Evolutionary conservation across 2,113 vertebrate genomes (phyloP), one percentile per base, ranked within the genome.

Genomic region (Eupsittula cactorum): DNA sequence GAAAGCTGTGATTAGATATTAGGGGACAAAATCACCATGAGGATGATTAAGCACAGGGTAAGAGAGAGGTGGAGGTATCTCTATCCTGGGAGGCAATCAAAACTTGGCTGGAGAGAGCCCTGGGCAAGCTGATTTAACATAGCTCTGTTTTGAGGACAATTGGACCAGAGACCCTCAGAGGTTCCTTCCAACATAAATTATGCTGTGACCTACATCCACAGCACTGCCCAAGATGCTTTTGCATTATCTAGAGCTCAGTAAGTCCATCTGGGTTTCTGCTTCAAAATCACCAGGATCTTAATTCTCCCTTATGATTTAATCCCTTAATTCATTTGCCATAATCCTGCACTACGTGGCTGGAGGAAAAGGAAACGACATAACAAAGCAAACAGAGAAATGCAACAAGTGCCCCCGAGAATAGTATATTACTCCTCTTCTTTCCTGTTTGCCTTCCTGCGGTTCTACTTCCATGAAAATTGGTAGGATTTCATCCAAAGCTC

Each of bases 401-500:
- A 95, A 62, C 69, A 81, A 89, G 69, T 82, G 69, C 95, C 83
- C 83, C 39, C 2, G 65, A 93, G 95, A 93, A 89, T 71, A 95
- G 86, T 95, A 71, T 93, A 89, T 96, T 97, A 95, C 92, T 95
- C 82, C 94, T 96, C 96, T 95, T 95, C 92, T 96, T 96, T 97
- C 95, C 95, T 96, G 88, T 91, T 96, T 96, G 80, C 92, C 89
- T 96, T 97, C 92, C 95, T 93, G 93, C 35, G 7, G 33, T 82
- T 97, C 95, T 81, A 62, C 94, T 95, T 95, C 91, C 92, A 91
- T 71, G 86, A 94, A 86, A 94, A 86, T 84, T 24, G 60, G 80
- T 89, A 92, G 94, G 95, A 91, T 91, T 93, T 64, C 83, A 68
- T 96, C 95, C 96, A 97, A 75, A 68, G 21, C 50, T 84, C 42